Evolutionary conservation across 2,113 vertebrate genomes (phyloP).

Genomic region (Mionectes macconnelli): DNA sequence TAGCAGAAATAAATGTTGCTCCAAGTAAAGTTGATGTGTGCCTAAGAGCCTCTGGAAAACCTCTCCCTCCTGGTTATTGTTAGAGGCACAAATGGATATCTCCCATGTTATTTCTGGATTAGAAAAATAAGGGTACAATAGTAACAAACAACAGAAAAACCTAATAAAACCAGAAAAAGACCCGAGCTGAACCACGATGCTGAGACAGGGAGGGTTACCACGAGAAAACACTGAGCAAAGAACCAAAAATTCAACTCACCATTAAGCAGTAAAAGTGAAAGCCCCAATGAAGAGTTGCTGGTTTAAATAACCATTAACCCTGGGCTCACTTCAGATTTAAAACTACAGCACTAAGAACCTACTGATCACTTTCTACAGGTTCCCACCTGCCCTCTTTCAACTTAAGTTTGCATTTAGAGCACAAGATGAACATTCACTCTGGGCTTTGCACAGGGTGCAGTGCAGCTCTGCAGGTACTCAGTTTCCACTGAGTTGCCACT

Average conservation of each 20-base stretch:
- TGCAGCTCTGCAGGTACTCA: not conserved
- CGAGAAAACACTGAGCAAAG: not conserved
- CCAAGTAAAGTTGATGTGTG: not conserved
- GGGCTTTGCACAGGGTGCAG: not conserved
- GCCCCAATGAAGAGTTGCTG: not conserved
- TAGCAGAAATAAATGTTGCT: not conserved
- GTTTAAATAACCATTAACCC: not conserved
- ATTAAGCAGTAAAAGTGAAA: not conserved
- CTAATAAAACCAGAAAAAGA: not conserved
- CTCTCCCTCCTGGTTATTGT: not conserved
- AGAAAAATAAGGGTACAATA: not conserved
- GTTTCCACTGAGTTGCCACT: not conserved
- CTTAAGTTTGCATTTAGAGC: not conserved
- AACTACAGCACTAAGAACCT: not conserved
- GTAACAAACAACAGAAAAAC: not conserved
- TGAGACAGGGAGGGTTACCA: not conserved
- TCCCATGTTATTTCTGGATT: not conserved
- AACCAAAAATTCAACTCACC: not conserved
- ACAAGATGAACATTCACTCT: fast-evolving
- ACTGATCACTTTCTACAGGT: not conserved
- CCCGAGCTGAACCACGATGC: not conserved
- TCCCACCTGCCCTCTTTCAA: not conserved
- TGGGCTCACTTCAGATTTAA: not conserved
- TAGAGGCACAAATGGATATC: not conserved
- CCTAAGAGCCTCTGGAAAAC: not conserved